Evolutionary conservation across 2,888 invertebrate species (phyloP), one percentile per base, ranked within the genome.

Genomic region (Stegana nigrithorax): DNA sequence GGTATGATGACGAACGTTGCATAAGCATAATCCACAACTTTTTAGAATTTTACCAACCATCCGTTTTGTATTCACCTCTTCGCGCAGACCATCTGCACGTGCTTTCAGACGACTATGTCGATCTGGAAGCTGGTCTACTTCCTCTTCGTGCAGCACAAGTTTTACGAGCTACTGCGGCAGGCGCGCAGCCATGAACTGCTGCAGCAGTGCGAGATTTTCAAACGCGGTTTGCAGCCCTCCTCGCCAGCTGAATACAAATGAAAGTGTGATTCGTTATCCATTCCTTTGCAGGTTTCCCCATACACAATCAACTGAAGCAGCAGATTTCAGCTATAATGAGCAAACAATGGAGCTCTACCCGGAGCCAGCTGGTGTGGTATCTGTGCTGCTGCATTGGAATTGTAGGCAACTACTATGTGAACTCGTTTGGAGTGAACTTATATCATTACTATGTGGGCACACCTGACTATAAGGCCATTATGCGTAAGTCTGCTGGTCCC

Each of bases 331-430:
- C 42, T 1, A 77, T 73, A 26, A 71, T 83, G 64, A 65, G 72
- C n/a, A 26, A 64, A 0, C 67, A 67, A 5, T 83, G 83, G 83
- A 69, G 60, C 26, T 69, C 63, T 32, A 76, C 70, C 6, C 73
- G 75, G 4, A 67, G 66, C 1, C 81, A 81, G 59, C 62, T 81
- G 39, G 21, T 81, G 39, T 75, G 71, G 60, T 84, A 75, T 45
- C 57, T 79, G 10, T 62, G 50, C n/a, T 27, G 65, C 44, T 78
- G 79, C 50, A 27, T 27, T 2, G 63, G 58, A n/a, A 63, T 78
- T 7, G 58, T 67, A 0, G 53, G 60, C 10, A 80, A 76, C 50
- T 84, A 83, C 36, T 73, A 71, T 23, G 29, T 76, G 19, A 56
- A n/a, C 7, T 69, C 80, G 0, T 14, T 79, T 10, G 64, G 66